Base-by-base conservation (phyloP, 2,797 vertebrate species). In the Phataginus tetradactyla region DNA sequence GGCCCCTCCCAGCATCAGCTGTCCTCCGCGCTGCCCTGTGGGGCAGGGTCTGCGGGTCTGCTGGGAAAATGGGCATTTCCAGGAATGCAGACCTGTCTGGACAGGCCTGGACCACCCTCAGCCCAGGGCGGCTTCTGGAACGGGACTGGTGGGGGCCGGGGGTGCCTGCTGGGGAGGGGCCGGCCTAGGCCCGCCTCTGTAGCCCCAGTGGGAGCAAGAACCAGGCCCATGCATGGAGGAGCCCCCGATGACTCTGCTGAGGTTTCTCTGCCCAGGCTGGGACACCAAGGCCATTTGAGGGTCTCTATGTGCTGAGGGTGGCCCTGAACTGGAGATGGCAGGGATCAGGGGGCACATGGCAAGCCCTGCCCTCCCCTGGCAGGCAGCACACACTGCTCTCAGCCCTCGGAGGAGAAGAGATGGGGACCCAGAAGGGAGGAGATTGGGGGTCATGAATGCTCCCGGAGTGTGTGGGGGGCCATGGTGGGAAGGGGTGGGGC, bases 101-200 rank as follows among this genome's bases (percentile, higher is more conserved):
- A 71, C 68, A 64, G 32, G 37, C 49, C 27, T 4, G 45, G 57
- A 53, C 27, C 29, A 32, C 66, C 55, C 32, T 37, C 29, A 29
- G 59, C 51, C 80, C 9, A 29, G 49, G 39, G 18, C 34, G 0
- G 7, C 69, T 55, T 42, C 80, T 21, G 10, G 45, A 8, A 0
- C 1, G 13, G 79, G 34, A 29, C 9, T 4, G 0, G n/a, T 2
- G 5, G 0, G n/a, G 34, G 18, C 23, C 1, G 53, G 83, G 57
- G 32, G 13, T 27, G 7, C n/a, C 77, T 8, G 51, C 0, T 11
- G 51, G 66, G 72, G 32, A 39, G 42, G 21, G 23, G 6, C 0
- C 0, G 1, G 23, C 0, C 0, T 0, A 0, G 91, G 75, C 9
- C 37, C 4, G 3, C 8, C 29, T 57, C 42, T 4, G 9, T 15